Percentiles rank a stretch among this genome's conserved stretches.
These are phyloP conservation scores for Eublepharis macularius DNA, from an alignment of 2,113 vertebrate species.

Conservation along the genomic window DNA sequence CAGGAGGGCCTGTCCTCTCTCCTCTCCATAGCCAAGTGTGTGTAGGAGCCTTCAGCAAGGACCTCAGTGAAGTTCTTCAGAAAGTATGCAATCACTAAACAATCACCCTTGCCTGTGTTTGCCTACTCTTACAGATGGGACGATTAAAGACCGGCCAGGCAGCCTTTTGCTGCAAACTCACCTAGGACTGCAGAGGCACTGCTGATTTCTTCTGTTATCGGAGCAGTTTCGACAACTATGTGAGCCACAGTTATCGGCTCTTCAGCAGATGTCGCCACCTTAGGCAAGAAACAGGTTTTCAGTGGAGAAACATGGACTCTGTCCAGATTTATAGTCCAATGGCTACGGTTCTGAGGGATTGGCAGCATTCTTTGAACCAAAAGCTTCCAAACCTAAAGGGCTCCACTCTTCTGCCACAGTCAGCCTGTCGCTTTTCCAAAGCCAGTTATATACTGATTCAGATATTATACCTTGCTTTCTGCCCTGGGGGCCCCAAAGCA, in stretches of 20 bases:
- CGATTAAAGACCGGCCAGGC: background rate
- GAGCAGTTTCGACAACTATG: constrained; percentile 76
- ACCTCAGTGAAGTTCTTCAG: background rate
- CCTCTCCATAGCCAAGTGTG: too few species aligned
- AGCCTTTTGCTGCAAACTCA: constrained; percentile 47
- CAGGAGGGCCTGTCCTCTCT: background rate
- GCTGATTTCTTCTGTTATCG: constrained; percentile 70
- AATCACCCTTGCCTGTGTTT: background rate
- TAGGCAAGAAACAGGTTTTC: constrained; percentile 29
- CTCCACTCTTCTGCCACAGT: background rate
- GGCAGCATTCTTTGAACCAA: background rate
- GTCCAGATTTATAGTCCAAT: background rate
- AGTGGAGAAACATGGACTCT: background rate
- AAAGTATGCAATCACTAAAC: background rate
- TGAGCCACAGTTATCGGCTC: constrained; percentile 78
- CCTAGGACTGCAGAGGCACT: constrained; percentile 66
- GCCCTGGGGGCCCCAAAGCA: too few species aligned
- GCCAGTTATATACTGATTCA: too few species aligned
- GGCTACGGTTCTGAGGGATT: too few species aligned
- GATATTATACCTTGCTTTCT: too few species aligned
- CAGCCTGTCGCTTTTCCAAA: too few species aligned
- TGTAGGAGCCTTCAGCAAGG: background rate
- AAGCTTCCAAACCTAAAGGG: background rate
- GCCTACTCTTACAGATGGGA: too few species aligned
- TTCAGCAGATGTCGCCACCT: constrained; percentile 70